Conservation (phyloP, 2,797 vertebrate species). For the Halcyon chelicuti region DNA sequence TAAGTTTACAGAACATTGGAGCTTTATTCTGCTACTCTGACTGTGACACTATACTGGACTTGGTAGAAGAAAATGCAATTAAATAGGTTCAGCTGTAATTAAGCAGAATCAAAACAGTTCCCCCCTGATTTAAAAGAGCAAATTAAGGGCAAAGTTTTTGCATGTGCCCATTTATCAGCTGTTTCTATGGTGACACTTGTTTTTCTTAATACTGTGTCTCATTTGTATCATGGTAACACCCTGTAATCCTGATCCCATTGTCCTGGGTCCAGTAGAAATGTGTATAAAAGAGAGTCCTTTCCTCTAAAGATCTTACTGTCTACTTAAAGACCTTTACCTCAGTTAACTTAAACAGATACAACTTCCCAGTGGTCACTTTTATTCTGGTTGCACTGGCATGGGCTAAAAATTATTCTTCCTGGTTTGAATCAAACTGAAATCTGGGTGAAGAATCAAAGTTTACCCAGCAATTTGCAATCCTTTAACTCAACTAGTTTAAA, state of each 20-base stretch:
- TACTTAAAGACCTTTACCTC: neutral
- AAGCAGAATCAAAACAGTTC: slow-evolving; percentile 46
- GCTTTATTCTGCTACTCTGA: neutral
- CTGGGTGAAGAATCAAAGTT: neutral
- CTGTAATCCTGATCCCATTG: slow-evolving; percentile 15
- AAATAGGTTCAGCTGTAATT: slow-evolving; percentile 24
- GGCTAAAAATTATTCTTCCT: neutral
- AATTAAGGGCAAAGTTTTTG: slow-evolving; percentile 6
- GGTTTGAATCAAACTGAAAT: neutral
- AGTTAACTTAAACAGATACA: rapidly evolving
- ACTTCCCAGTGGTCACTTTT: rapidly evolving
- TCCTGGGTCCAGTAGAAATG: neutral
- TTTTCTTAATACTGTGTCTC: slow-evolving; percentile 11
- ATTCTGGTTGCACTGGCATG: neutral
- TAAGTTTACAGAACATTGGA: neutral
- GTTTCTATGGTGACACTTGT: slow-evolving; percentile 38
- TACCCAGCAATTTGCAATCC: neutral
- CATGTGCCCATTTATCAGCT: slow-evolving; percentile 51
- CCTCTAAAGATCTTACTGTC: neutral
- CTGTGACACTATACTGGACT: neutral
- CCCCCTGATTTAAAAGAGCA: slow-evolving; percentile 54
- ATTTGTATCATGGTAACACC: slow-evolving; percentile 18
- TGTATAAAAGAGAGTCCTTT: neutral
- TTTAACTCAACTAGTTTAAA: neutral
- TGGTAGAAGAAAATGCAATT: neutral